Percentiles rank a stretch among this genome's conserved stretches.
phyloP scores from a whole-genome alignment of 2,888 invertebrate genomes.

The Drosophila monieri region DNA sequence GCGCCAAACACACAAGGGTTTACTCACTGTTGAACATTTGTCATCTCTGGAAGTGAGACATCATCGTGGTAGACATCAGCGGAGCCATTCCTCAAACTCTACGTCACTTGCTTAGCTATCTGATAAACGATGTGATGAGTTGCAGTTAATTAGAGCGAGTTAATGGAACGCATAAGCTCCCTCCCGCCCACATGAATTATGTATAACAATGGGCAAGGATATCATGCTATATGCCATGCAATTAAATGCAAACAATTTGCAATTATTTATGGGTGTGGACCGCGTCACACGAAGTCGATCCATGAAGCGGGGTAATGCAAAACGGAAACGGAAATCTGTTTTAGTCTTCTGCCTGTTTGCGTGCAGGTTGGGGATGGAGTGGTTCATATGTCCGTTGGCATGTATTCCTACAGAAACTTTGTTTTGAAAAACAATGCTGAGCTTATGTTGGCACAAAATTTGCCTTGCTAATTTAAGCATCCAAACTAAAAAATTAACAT shows the following conservation, averaged over 20 bases:
- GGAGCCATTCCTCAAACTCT: slow-evolving; percentile 6
- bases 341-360: slow-evolving; percentile 42
- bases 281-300: slow-evolving; percentile 50
- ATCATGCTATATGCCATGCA: slow-evolving; percentile 54
- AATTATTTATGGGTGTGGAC: slow-evolving; percentile 74
- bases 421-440: slow-evolving; percentile 54
- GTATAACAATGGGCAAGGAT: slow-evolving; percentile 43
- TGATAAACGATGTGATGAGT: slow-evolving; percentile 63
- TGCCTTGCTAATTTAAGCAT: slow-evolving; percentile 58
- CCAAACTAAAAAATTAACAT: slow-evolving; percentile 8
- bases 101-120: slow-evolving; percentile 24
- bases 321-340: slow-evolving; percentile 78
- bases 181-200: slow-evolving; percentile 46
- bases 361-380: neutral
- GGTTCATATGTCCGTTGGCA: slow-evolving; percentile 11
- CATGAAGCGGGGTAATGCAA: slow-evolving; percentile 66
- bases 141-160: slow-evolving; percentile 74
- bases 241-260: slow-evolving; percentile 78
- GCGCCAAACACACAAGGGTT: neutral
- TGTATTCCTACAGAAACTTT: slow-evolving; percentile 38
- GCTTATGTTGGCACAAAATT: slow-evolving; percentile 48
- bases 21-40: slow-evolving; percentile 20
- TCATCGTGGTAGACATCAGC: neutral
- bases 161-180: slow-evolving; percentile 38
- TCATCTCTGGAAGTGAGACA: slow-evolving; percentile 24